Conservation (phyloP, 2,797 vertebrate genomes). For the Odontamblyopus rebecca region DNA sequence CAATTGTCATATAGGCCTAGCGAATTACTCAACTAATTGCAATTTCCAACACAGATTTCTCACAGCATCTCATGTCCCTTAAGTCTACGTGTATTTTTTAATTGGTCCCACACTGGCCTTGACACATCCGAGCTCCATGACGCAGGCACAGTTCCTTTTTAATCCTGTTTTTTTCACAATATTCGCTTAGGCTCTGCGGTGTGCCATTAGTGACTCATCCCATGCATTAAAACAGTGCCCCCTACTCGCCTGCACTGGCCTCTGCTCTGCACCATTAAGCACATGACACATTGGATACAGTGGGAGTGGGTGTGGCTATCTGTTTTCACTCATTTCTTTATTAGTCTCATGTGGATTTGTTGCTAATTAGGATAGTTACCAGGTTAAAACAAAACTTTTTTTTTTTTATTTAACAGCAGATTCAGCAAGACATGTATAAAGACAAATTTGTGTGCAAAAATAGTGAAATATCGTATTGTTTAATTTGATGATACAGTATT, state of each 20-base stretch:
- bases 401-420: not conserved
- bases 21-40: not conserved
- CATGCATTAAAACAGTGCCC: not conserved
- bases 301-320: not conserved
- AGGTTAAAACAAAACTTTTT: not conserved
- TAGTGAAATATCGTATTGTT: too few species aligned
- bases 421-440: not conserved
- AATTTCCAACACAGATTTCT: not conserved
- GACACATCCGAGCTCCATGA: not conserved
- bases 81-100: not conserved
- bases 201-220: not conserved
- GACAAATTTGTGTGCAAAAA: too few species aligned
- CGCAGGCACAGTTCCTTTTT: not conserved
- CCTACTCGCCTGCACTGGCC: not conserved
- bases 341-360: not conserved
- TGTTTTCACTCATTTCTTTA: not conserved
- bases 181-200: not conserved
- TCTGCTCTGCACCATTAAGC: not conserved
- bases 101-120: not conserved
- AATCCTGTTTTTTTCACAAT: not conserved
- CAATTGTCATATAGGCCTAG: not conserved
- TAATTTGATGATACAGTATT: too few species aligned
- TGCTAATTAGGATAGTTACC: not conserved
- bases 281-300: not conserved
- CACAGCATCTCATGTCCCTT: not conserved